Conservation (phyloP, 2,888 invertebrate species). For the Crossocerus cetratus region DNA sequence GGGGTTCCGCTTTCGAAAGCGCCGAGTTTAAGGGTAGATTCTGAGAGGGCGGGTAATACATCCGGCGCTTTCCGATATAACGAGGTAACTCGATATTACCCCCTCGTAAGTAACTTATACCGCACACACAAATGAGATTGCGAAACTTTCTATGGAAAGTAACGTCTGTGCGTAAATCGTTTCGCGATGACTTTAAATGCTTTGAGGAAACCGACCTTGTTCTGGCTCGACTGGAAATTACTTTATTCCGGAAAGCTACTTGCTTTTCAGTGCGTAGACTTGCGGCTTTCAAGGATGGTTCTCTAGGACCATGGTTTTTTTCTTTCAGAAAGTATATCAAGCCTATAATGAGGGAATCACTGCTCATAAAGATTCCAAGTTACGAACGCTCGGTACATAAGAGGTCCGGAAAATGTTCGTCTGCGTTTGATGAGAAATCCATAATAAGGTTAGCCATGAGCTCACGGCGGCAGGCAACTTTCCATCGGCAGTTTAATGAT, state of each 20-base stretch:
- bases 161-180: conserved; percentile 69
- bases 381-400: conserved; percentile 16
- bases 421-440: conserved; percentile 34
- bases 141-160: conserved; percentile 67
- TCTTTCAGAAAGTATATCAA: too few relatives aligned
- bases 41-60: conserved; percentile 25
- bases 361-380: too few relatives aligned
- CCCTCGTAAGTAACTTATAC: conserved; percentile 55
- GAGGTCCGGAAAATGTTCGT: conserved; percentile 15
- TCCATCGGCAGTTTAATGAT: conserved; percentile 43
- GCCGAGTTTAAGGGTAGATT: conserved; percentile 37
- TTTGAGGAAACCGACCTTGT: neutral
- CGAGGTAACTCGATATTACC: conserved; percentile 71
- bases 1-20: neutral
- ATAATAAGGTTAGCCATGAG: conserved; percentile 47
- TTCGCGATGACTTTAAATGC: conserved; percentile 35
- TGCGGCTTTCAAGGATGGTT: too few relatives aligned
- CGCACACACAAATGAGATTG: conserved; percentile 64
- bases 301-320: too few relatives aligned
- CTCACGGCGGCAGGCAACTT: conserved; percentile 44
- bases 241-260: too few relatives aligned
- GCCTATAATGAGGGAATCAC: too few relatives aligned
- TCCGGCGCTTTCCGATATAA: conserved; percentile 68
- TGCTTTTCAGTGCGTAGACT: too few relatives aligned
- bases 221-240: too few relatives aligned